Base-by-base conservation (phyloP, 2,797 vertebrate species). In the Mus caroli region DNA sequence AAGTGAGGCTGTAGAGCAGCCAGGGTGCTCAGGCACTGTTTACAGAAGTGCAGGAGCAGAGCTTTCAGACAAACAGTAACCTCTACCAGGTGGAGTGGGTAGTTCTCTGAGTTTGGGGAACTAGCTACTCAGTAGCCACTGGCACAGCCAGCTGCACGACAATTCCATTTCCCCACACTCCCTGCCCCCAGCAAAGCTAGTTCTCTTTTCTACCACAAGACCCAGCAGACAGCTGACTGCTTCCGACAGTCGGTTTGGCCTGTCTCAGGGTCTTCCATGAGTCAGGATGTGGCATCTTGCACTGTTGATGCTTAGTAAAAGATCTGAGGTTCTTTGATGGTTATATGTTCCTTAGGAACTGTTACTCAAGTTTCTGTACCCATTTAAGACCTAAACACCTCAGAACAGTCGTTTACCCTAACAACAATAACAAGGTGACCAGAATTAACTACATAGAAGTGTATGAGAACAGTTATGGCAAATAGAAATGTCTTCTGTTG, bases 401-500 rank as follows among this genome's bases (percentile, higher is more conserved):
- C 58, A 83, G n/a, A 60, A 10, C 58, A 43, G 3, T 76, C 26
- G 5, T 94, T 95, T 58, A 76, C 22, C 37, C 43, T 52, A 54
- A 91, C 60, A 43, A 67, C 13, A 78, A 10, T 83, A 50, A 56
- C 26, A 17, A 34, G 26, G 2, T 73, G 43, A 94, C 19, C 52
- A 28, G 17, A 91, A 86, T 58, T 83, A 64, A 60, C 34, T 50
- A 34, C 31, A 19, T 88, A 96, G 40, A 56, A 14, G 58, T 94
- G 28, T 58, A 2, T 52, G 62, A 37, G 13, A 69, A 75, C 34
- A 50, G 88, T 86, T 92, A 26, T 91, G 46, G 13, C 43, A 58
- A 94, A 85, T 77, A 75, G 52, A 94, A 93, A 58, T 58, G 22
- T 75, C n/a, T 54, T 93, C 14, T 91, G 34, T 88, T 46, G 19